These are phyloP conservation scores for Bombus difficillimus DNA, from an alignment of 1,140 invertebrate genomes.

Conservation along the genomic window DNA sequence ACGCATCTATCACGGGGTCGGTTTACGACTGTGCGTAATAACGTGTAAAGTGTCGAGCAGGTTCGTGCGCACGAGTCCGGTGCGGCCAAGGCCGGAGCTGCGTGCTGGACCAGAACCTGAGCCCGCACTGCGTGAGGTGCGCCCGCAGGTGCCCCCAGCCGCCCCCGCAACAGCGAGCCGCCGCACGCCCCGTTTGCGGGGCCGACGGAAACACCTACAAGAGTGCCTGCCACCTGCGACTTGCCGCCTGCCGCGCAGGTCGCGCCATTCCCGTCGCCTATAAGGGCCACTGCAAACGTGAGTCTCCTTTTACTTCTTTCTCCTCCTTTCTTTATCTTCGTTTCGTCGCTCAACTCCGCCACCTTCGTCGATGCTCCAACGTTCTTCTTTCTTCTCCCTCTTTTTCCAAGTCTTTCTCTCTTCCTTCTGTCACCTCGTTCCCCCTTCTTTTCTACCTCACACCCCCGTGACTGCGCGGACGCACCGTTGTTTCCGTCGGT, in stretches of 20 bases:
- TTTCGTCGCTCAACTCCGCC: neutral
- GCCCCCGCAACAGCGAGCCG: constrained; percentile 77
- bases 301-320: constrained; percentile 72
- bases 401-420: neutral
- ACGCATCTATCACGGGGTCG: constrained; percentile 55
- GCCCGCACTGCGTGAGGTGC: constrained; percentile 92
- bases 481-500: neutral
- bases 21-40: constrained; percentile 78
- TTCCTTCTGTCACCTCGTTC: too few species aligned
- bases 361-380: too few species aligned
- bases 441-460: neutral
- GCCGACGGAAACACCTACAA: constrained; percentile 93
- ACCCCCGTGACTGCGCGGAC: neutral
- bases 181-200: constrained; percentile 89
- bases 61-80: constrained; percentile 89
- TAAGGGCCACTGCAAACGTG: constrained; percentile 92
- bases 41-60: constrained; percentile 83
- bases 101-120: constrained; percentile 92
- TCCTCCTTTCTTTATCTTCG: neutral
- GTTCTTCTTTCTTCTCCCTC: neutral
- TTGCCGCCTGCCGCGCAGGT: constrained; percentile 91
- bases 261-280: constrained; percentile 93
- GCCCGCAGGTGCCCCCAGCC: constrained; percentile 85
- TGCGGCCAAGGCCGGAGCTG: constrained; percentile 92
- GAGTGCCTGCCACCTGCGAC: constrained; percentile 92